phyloP scores from a whole-genome alignment of 1,140 invertebrate genomes.

The Pantala flavescens region DNA sequence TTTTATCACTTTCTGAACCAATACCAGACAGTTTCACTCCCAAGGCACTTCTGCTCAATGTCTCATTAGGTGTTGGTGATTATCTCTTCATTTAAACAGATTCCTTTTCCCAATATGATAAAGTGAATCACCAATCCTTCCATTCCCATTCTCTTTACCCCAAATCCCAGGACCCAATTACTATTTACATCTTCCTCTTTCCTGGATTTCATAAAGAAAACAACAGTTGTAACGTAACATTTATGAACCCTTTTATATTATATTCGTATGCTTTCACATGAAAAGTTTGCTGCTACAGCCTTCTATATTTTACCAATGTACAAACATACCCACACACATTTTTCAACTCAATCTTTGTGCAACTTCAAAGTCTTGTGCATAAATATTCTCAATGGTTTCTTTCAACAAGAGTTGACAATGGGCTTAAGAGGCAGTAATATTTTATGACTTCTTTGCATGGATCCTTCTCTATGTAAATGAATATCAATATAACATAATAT shows the following conservation, averaged over 20 bases:
- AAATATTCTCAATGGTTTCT: conserved; percentile 4
- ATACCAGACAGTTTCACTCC: background rate
- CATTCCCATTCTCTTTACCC: background rate
- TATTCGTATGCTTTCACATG: background rate
- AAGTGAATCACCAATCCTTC: conserved; percentile 1
- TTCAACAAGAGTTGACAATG: background rate
- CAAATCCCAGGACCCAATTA: background rate
- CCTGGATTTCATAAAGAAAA: background rate
- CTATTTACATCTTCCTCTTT: background rate
- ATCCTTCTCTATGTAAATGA: background rate
- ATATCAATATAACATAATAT: background rate
- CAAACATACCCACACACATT: background rate
- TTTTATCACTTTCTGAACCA: conserved; percentile 10
- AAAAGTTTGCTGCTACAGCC: background rate
- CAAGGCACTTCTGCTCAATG: conserved; percentile 7
- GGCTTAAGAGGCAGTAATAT: background rate
- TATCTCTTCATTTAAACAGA: background rate
- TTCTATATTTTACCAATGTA: conserved; percentile 10
- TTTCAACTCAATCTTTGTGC: background rate
- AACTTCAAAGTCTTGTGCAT: conserved; percentile 1
- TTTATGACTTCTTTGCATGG: background rate
- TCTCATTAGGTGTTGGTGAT: background rate
- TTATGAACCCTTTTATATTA: conserved; percentile 2
- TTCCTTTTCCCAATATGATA: background rate
- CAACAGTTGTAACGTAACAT: background rate